Evolutionary conservation across 2,797 vertebrate genomes (phyloP).

Genomic region (Cossypha caffra): DNA sequence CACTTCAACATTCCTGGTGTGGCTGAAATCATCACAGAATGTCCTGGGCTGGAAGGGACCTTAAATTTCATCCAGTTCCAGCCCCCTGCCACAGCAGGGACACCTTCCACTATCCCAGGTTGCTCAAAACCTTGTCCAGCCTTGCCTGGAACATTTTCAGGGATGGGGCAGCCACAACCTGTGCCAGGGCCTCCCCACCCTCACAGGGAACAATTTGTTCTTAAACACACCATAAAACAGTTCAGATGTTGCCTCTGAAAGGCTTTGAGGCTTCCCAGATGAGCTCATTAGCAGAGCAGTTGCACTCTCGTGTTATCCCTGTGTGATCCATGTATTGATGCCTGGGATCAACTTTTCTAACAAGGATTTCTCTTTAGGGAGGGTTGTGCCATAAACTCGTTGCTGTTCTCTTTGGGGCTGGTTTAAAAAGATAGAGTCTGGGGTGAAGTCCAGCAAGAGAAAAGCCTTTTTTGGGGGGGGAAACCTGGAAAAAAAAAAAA

Average conservation of each 20-base stretch:
- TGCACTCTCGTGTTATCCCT: not conserved
- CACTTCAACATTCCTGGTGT: not conserved
- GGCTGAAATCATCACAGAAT: not conserved
- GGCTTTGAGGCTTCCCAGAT: not conserved
- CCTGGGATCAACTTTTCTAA: not conserved
- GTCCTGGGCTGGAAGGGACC: not conserved
- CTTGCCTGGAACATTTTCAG: not conserved
- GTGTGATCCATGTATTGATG: not conserved
- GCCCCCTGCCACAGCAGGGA: not conserved
- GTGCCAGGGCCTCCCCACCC: not conserved
- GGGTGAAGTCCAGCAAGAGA: not conserved
- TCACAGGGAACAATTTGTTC: not conserved
- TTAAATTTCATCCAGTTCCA: not conserved
- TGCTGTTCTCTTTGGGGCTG: not conserved
- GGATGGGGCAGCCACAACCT: not conserved
- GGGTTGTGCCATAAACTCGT: not conserved
- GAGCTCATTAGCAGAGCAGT: not conserved
- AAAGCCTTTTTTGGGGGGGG: not conserved
- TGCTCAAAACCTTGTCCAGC: rapidly evolving
- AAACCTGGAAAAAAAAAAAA: not conserved
- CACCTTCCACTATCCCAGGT: rapidly evolving
- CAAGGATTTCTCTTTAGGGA: not conserved
- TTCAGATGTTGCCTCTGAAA: not conserved
- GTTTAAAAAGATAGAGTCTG: not conserved
- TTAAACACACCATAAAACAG: not conserved